Conservation (phyloP, 2,888 invertebrate genomes). For the Dilophus febrilis region DNA sequence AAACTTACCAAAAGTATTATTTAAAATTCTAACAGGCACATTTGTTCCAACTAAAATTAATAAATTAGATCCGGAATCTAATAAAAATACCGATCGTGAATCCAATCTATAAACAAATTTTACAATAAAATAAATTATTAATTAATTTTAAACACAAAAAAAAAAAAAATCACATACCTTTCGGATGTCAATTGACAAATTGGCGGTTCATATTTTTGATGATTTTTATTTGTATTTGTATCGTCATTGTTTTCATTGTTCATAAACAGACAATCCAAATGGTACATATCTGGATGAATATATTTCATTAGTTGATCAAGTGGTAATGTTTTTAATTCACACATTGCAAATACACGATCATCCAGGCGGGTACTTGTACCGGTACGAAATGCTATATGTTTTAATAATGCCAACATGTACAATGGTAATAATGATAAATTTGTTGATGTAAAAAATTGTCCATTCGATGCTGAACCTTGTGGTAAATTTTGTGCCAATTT, state of each 20-base stretch:
- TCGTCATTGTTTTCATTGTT: slow-evolving; percentile 23
- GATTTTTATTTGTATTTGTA: slow-evolving; percentile 27
- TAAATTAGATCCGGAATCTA: slow-evolving; percentile 74
- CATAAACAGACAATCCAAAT: slow-evolving; percentile 56
- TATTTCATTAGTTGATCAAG: slow-evolving; percentile 60
- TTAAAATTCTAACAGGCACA: slow-evolving; percentile 55
- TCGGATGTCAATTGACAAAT: slow-evolving; percentile 73
- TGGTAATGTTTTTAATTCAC: slow-evolving; percentile 79
- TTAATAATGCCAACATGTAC: slow-evolving; percentile 75
- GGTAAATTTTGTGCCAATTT: slow-evolving; percentile 47
- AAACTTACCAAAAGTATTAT: slow-evolving; percentile 42
- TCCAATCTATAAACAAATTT: slow-evolving; percentile 36
- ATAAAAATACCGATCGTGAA: slow-evolving; percentile 75
- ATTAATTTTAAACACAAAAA: background rate
- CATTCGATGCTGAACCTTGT: slow-evolving; percentile 29
- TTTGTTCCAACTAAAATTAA: slow-evolving; percentile 70
- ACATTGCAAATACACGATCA: slow-evolving; percentile 86
- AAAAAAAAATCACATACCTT: slow-evolving; percentile 30
- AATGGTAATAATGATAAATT: slow-evolving; percentile 71
- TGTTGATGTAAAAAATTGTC: slow-evolving; percentile 56
- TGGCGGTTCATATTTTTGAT: slow-evolving; percentile 42
- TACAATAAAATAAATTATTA: slow-evolving; percentile 3
- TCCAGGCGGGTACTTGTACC: slow-evolving; percentile 80
- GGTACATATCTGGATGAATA: slow-evolving; percentile 85
- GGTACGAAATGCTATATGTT: slow-evolving; percentile 72